Evolutionary conservation across 2,113 vertebrate genomes (phyloP).

Genomic region (Jacana jacana): DNA sequence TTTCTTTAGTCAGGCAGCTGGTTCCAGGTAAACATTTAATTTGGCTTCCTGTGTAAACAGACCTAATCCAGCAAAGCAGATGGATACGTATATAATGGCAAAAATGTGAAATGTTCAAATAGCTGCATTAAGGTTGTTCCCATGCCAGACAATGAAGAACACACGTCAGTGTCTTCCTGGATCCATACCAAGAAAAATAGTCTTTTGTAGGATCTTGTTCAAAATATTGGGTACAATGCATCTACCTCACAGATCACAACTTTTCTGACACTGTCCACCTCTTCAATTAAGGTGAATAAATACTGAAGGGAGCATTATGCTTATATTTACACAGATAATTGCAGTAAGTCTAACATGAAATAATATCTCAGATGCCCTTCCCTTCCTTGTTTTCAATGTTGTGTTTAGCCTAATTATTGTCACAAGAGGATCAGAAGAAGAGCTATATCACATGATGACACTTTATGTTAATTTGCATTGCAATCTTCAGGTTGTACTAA

Average conservation of each 20-base stretch:
- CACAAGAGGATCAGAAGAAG: neutral
- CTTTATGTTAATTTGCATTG: neutral
- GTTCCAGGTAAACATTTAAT: neutral
- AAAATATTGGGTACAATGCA: neutral
- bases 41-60: neutral
- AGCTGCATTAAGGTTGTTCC: neutral
- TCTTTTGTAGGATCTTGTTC: neutral
- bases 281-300: neutral
- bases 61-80: neutral
- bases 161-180: neutral
- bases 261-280: neutral
- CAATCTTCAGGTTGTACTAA: neutral
- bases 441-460: neutral
- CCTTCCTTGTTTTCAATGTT: neutral
- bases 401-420: neutral
- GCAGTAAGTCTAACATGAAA: neutral
- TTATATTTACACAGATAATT: neutral
- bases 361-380: neutral
- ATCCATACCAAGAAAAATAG: neutral
- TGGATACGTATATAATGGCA: rapidly evolving
- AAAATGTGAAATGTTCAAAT: neutral
- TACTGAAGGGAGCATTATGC: neutral
- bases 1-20: neutral
- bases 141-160: neutral
- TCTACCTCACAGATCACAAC: neutral